Base-by-base conservation (phyloP, 2,113 vertebrate species). In the Semnopithecus entellus region DNA sequence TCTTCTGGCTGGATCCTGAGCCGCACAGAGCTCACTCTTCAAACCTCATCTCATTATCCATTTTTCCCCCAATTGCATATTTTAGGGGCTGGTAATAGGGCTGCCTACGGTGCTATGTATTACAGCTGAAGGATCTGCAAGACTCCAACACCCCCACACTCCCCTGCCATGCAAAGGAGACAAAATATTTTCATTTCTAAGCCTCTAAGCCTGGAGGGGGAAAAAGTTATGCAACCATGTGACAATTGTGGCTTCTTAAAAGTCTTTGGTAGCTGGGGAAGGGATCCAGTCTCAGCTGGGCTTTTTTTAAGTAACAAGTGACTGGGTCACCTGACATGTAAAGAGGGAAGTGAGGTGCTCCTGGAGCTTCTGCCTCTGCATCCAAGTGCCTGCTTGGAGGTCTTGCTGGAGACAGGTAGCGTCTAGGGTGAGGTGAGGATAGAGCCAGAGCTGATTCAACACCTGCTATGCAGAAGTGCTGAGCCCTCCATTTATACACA, bases 121-220 rank as follows among this genome's bases (percentile, higher is more conserved):
- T 55, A 70, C 70, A 84, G 72, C 95, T 8, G 0, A 20, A 76
- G 81, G 78, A 90, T 11, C 73, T 22, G 12, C 35, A 40, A 87
- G 91, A 20, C 57, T 61, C 59, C 50, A 52, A 18, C 81, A 40
- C 87, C 88, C 88, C 88, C 87, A 40, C 18, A 1, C 73, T 70
- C 61, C 38, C 55, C 86, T 7, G 30, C 86, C 55, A 8, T 1
- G 8, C 1, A 1, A 55, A 81, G 72, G 79, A 96, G 88, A 98
- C 88, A 90, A 88, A 97, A 86, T 73, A 55, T 87, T 97, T 96
- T 95, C 88, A 81, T 95, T 88, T 75, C 89, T 82, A 93, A 96
- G 83, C 80, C 55, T 85, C 96, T 68, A 61, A 81, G 94, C 96
- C 94, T 40, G 12, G 73, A 92, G 80, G 80, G 52, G 32, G 16